These are phyloP conservation scores for Clarias fuscus DNA, from an alignment of 2,797 vertebrate species.

Conservation along the genomic window DNA sequence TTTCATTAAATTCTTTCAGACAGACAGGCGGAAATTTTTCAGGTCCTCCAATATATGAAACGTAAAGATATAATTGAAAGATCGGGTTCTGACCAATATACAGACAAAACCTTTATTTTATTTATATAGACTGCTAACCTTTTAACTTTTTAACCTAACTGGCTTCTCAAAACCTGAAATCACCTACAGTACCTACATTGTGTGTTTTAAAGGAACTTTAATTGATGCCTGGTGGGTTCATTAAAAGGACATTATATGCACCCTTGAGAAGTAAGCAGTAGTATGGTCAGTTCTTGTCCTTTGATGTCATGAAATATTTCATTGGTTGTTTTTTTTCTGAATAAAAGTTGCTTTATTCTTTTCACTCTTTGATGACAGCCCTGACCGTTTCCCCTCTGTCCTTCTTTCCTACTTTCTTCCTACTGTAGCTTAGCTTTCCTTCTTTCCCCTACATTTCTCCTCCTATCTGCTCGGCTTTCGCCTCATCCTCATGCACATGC, in stretches of 20 bases:
- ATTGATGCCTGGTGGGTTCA: not conserved
- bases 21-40: too few relatives aligned
- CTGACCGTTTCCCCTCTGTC: not conserved
- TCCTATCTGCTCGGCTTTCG: slow-evolving; percentile 35
- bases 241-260: not conserved
- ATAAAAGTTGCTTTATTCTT: not conserved
- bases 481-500: slow-evolving; percentile 35
- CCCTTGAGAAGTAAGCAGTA: not conserved
- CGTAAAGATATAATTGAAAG: too few relatives aligned
- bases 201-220: not conserved
- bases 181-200: not conserved
- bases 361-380: not conserved
- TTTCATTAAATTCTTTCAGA: too few relatives aligned
- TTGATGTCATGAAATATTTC: not conserved
- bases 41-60: too few relatives aligned
- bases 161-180: not conserved
- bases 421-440: slow-evolving; percentile 14
- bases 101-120: too few relatives aligned
- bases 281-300: not conserved
- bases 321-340: not conserved
- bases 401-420: not conserved
- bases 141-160: too few relatives aligned
- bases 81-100: too few relatives aligned
- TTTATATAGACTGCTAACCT: too few relatives aligned
- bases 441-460: slow-evolving; percentile 11